phyloP scores from a whole-genome alignment of 2,797 vertebrate genomes.

The Oryzias sinensis region DNA sequence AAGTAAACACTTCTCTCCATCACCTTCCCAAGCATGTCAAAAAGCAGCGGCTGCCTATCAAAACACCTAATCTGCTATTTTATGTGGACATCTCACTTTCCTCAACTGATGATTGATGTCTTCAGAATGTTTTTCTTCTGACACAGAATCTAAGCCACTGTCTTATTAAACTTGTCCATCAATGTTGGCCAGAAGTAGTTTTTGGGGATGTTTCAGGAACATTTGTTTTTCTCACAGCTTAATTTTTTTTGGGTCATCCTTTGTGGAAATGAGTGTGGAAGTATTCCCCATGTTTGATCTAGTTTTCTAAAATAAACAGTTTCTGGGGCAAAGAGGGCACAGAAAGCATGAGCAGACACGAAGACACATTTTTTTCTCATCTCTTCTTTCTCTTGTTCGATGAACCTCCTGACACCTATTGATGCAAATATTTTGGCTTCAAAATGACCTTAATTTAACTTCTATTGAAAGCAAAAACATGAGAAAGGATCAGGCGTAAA shows the following conservation, averaged over 20 bases:
- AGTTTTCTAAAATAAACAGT: conserved; percentile 1
- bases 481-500: too few species aligned
- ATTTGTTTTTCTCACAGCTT: conserved; percentile 5
- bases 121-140: conserved; percentile 25
- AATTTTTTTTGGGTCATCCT: not conserved
- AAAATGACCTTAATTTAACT: too few species aligned
- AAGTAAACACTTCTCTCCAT: conserved; percentile 74
- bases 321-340: not conserved
- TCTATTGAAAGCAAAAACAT: too few species aligned
- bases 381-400: not conserved
- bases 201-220: not conserved
- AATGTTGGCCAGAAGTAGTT: conserved; percentile 1
- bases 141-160: conserved; percentile 19
- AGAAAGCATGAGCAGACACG: not conserved
- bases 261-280: not conserved
- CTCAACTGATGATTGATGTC: conserved; percentile 34
- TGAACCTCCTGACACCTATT: too few species aligned
- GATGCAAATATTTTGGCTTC: too few species aligned
- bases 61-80: conserved; percentile 40
- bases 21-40: conserved; percentile 51
- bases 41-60: conserved; percentile 49
- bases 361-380: not conserved
- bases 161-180: conserved; percentile 3
- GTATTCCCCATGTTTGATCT: not conserved
- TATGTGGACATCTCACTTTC: conserved; percentile 36